These are phyloP conservation scores for Drosophila nr. perissopoda DNA, from an alignment of 2,888 invertebrate genomes.

Conservation along the genomic window DNA sequence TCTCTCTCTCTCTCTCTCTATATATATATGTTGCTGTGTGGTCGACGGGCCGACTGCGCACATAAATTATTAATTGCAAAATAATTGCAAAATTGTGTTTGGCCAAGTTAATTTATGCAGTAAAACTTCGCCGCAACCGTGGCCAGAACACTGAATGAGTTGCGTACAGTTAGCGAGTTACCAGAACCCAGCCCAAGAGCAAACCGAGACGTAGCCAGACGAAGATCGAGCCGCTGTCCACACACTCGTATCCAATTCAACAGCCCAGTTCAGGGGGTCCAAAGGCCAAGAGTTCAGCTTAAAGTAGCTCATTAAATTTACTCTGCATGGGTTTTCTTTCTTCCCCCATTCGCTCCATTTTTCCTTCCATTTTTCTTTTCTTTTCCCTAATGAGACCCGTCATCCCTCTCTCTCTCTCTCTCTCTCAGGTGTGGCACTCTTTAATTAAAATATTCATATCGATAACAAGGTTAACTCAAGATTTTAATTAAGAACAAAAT, in stretches of 20 bases:
- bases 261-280: not conserved
- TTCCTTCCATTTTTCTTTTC: not conserved
- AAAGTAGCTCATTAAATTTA: slow-evolving; percentile 45
- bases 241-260: not conserved
- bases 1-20: not conserved
- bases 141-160: slow-evolving; percentile 29
- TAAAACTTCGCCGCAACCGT: slow-evolving; percentile 63
- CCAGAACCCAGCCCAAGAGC: not conserved
- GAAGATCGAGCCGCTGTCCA: not conserved
- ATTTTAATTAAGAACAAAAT: not conserved
- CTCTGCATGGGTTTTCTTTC: slow-evolving; percentile 11
- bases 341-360: not conserved
- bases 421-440: not conserved
- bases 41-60: slow-evolving; percentile 35
- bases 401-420: not conserved
- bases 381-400: slow-evolving; percentile 57
- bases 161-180: slow-evolving; percentile 18
- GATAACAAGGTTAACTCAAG: not conserved
- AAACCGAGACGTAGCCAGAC: not conserved
- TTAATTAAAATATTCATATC: slow-evolving; percentile 1
- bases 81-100: slow-evolving; percentile 81
- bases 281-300: slow-evolving; percentile 36
- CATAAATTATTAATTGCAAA: slow-evolving; percentile 81
- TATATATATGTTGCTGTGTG: slow-evolving; percentile 1
- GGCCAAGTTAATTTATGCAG: slow-evolving; percentile 79